These are phyloP conservation scores for Edolisoma coerulescens DNA, from an alignment of 2,113 vertebrate genomes.

Conservation along the genomic window DNA sequence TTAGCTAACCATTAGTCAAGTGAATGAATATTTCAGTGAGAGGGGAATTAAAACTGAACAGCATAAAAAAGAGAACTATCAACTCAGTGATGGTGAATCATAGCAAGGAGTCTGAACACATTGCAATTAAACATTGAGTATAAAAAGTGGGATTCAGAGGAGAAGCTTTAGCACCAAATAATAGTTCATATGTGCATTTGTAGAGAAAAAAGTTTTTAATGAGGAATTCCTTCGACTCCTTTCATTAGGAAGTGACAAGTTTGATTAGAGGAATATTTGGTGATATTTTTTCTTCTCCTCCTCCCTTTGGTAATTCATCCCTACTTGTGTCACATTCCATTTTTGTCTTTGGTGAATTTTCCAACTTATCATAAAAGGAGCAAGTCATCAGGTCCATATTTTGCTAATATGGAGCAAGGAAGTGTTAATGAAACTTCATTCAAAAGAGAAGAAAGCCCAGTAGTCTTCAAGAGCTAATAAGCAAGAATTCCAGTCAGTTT, in stretches of 20 bases:
- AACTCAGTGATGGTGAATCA: background rate
- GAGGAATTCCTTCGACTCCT: background rate
- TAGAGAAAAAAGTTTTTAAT: background rate
- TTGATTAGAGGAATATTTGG: slow-evolving; percentile 1
- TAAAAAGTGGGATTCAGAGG: background rate
- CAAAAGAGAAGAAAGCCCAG: background rate
- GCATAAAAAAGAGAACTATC: background rate
- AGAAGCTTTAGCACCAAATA: background rate
- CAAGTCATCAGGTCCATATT: background rate
- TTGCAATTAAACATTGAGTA: background rate
- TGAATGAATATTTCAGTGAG: background rate
- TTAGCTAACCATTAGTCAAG: background rate
- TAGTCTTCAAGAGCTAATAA: background rate
- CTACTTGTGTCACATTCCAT: background rate
- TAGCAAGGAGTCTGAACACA: background rate
- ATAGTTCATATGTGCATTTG: background rate
- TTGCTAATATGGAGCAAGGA: background rate
- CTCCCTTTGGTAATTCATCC: background rate
- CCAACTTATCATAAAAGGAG: background rate
- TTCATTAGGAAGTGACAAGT: background rate
- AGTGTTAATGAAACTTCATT: background rate
- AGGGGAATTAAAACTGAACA: background rate
- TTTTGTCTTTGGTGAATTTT: background rate
- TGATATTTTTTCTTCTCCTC: background rate
- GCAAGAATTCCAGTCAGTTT: background rate